phyloP scores from a whole-genome alignment of 2,888 invertebrate species.

The Byasa hedistus region DNA sequence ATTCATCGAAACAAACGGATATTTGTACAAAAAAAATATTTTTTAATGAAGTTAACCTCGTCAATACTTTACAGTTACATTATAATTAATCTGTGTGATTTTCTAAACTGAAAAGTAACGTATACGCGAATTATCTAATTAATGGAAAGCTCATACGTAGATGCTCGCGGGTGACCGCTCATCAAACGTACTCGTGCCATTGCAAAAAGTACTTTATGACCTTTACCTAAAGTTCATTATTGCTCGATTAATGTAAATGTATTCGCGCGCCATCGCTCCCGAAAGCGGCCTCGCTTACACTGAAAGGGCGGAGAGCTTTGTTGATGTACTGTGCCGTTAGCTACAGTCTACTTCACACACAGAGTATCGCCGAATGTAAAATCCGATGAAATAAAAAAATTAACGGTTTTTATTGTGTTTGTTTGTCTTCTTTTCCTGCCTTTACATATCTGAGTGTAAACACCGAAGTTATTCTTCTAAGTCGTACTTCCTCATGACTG shows the following conservation, averaged over 20 bases:
- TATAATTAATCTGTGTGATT: slow-evolving; percentile 11
- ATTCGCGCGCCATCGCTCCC: slow-evolving; percentile 21
- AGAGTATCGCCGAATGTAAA: background rate
- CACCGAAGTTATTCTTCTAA: no score
- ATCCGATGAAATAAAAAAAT: no score
- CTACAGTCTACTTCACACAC: slow-evolving; percentile 10
- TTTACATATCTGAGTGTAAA: background rate
- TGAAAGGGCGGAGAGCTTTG: slow-evolving; percentile 24
- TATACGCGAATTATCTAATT: slow-evolving; percentile 26
- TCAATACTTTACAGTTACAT: no score
- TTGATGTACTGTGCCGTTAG: slow-evolving; percentile 17
- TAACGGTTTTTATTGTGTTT: no score
- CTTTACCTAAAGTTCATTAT: slow-evolving; percentile 13
- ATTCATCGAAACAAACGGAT: no score
- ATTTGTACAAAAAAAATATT: no score
- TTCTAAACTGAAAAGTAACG: slow-evolving; percentile 12
- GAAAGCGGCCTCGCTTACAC: slow-evolving; percentile 20
- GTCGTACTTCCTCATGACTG: no score
- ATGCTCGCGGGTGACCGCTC: slow-evolving; percentile 7
- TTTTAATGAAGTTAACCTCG: no score
- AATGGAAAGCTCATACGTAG: slow-evolving; percentile 11
- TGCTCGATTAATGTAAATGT: slow-evolving; percentile 5
- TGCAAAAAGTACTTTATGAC: slow-evolving; percentile 3
- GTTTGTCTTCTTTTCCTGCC: no score
- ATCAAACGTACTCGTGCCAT: background rate